Percentiles rank a stretch among this genome's conserved stretches.
phyloP scores from a whole-genome alignment of 2,113 vertebrate species.

The Psilopogon haemacephalus region DNA sequence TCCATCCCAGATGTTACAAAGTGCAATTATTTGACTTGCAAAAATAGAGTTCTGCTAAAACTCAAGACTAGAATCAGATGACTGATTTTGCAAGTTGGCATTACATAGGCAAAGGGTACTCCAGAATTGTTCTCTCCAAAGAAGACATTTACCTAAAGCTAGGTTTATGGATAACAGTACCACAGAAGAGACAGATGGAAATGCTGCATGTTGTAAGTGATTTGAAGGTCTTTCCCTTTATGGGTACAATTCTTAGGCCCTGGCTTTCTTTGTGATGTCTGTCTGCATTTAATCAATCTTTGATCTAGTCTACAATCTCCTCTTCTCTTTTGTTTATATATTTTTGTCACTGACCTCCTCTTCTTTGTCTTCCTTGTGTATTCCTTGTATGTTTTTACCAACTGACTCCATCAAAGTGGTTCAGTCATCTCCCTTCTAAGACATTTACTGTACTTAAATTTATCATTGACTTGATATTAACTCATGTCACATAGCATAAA shows the following conservation, averaged over 20 bases:
- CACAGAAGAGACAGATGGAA: not conserved
- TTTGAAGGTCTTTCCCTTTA: not conserved
- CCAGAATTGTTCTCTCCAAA: not conserved
- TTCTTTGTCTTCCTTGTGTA: not conserved
- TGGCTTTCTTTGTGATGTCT: not conserved
- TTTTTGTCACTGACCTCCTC: not conserved
- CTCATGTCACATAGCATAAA: not conserved
- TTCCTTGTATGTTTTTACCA: not conserved
- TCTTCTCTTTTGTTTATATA: not conserved
- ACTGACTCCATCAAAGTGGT: not conserved
- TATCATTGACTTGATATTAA: not conserved
- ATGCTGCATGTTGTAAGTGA: not conserved
- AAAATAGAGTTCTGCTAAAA: not conserved
- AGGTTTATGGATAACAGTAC: not conserved
- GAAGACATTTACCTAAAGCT: not conserved
- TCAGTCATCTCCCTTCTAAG: not conserved
- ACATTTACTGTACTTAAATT: conserved; percentile 4
- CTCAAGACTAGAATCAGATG: not conserved
- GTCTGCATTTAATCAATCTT: not conserved
- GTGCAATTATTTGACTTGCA: not conserved
- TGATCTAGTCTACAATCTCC: not conserved
- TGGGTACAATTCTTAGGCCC: not conserved
- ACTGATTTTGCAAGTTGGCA: not conserved
- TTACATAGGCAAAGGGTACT: not conserved
- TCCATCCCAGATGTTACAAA: not conserved